These are phyloP conservation scores for Panzeria rudis DNA, from an alignment of 2,888 invertebrate species.

Conservation along the genomic window DNA sequence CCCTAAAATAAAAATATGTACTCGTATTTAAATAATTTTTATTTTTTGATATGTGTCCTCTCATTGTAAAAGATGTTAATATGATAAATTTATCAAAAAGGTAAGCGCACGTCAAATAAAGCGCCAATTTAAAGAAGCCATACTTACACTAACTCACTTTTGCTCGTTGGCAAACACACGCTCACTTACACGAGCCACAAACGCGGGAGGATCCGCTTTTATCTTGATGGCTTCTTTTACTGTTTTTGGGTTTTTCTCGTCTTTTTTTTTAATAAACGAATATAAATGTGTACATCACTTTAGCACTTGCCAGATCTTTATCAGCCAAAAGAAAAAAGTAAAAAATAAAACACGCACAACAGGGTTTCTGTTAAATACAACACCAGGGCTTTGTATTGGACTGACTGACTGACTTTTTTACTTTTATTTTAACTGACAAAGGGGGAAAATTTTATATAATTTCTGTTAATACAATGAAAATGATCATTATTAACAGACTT, in stretches of 20 bases:
- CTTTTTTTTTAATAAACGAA: constrained; percentile 21
- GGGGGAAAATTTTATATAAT: constrained; percentile 45
- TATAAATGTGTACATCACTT: constrained; percentile 70
- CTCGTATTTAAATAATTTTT: constrained; percentile 12
- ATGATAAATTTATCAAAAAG: constrained; percentile 79
- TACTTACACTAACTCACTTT: constrained; percentile 30
- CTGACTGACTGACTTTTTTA: constrained; percentile 17
- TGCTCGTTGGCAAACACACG: constrained; percentile 22
- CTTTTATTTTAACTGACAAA: constrained; percentile 19
- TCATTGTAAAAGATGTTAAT: constrained; percentile 76
- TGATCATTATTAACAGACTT: constrained; percentile 80
- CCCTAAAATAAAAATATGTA: constrained; percentile 40
- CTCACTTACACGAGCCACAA: constrained; percentile 61
- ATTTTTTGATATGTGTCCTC: constrained; percentile 33
- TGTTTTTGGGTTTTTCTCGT: constrained; percentile 30
- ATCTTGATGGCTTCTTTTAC: constrained; percentile 72
- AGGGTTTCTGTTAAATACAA: constrained; percentile 57
- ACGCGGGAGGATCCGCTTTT: constrained; percentile 73
- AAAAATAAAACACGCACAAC: constrained; percentile 47
- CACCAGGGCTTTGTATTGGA: constrained; percentile 1
- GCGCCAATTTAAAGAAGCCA: constrained; percentile 78
- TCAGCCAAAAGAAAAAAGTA: constrained; percentile 34
- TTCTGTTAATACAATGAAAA: constrained; percentile 80
- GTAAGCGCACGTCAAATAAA: constrained; percentile 82
- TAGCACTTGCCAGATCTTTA: constrained; percentile 73